Percentiles rank a stretch among this genome's conserved stretches.
These are phyloP conservation scores for Lonchura striata DNA, from an alignment of 2,113 vertebrate species.

Conservation along the genomic window DNA sequence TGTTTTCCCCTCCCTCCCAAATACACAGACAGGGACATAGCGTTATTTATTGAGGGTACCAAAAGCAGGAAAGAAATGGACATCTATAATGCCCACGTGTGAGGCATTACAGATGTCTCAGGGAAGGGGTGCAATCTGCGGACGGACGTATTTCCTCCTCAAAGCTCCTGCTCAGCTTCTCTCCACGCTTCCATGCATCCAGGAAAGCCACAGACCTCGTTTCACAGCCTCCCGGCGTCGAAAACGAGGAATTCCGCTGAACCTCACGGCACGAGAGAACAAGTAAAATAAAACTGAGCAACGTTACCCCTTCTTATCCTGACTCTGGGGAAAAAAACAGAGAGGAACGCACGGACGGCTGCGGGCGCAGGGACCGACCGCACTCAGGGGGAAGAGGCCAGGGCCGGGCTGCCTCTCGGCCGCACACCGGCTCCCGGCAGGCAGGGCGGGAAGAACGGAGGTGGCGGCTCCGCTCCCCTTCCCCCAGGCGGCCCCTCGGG, in stretches of 20 bases:
- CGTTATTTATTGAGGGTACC: not conserved
- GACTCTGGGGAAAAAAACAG: not conserved
- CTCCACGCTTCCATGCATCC: not conserved
- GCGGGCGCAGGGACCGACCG: not conserved
- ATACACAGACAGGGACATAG: fast-evolving
- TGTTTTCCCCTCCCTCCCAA: not conserved
- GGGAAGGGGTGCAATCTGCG: not conserved
- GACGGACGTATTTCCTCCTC: not conserved
- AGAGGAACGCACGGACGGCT: not conserved
- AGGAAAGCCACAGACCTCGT: not conserved
- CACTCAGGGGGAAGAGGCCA: not conserved
- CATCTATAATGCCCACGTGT: not conserved
- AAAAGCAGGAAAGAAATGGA: not conserved
- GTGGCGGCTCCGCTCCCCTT: not conserved
- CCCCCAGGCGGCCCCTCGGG: not conserved
- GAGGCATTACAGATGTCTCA: not conserved
- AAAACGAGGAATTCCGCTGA: not conserved
- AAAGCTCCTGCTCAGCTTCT: not conserved
- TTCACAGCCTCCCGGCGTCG: not conserved
- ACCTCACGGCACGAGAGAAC: not conserved
- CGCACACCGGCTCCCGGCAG: not conserved
- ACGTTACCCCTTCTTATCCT: not conserved
- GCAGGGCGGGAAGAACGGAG: not conserved
- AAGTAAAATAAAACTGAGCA: not conserved
- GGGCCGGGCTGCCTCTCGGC: not conserved